These are phyloP conservation scores for Trachelus stipa DNA, from an alignment of 2,888 invertebrate genomes.

Conservation along the genomic window DNA sequence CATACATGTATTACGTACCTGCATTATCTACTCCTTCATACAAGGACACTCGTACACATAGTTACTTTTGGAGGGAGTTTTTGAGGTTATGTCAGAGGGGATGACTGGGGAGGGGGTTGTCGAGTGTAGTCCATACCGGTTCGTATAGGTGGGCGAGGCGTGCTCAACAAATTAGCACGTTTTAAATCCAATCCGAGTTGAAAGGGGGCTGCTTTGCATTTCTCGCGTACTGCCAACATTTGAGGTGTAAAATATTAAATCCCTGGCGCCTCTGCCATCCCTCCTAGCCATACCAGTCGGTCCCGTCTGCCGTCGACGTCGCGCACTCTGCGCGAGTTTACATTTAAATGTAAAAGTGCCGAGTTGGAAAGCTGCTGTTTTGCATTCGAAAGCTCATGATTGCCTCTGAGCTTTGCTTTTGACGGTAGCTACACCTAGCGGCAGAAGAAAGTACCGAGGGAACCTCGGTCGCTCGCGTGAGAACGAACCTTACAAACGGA, in stretches of 20 bases:
- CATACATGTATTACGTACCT: conserved; percentile 14
- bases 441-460: not conserved
- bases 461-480: not conserved
- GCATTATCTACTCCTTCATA: not conserved
- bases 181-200: conserved; percentile 65
- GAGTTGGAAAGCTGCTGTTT: conserved; percentile 61
- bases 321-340: conserved; percentile 64
- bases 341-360: conserved; percentile 67
- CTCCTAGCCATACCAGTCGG: conserved; percentile 28
- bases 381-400: conserved; percentile 68
- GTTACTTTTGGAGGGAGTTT: not conserved
- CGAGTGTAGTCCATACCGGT: conserved; percentile 23
- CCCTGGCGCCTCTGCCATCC: conserved; percentile 50
- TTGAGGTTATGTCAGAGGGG: too few species aligned
- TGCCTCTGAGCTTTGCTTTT: conserved; percentile 67
- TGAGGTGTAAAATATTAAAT: conserved; percentile 68
- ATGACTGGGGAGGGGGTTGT: conserved; percentile 20
- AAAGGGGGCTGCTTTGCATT: conserved; percentile 59
- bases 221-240: conserved; percentile 61
- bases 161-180: conserved; percentile 64
- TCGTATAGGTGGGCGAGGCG: conserved; percentile 39
- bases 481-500: not conserved
- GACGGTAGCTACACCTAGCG: conserved; percentile 39
- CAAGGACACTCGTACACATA: not conserved
- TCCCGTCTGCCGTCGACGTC: conserved; percentile 29